Evolutionary conservation across 2,113 vertebrate genomes (phyloP), one percentile per base, ranked within the genome.

Genomic region (Elanoides forficatus): DNA sequence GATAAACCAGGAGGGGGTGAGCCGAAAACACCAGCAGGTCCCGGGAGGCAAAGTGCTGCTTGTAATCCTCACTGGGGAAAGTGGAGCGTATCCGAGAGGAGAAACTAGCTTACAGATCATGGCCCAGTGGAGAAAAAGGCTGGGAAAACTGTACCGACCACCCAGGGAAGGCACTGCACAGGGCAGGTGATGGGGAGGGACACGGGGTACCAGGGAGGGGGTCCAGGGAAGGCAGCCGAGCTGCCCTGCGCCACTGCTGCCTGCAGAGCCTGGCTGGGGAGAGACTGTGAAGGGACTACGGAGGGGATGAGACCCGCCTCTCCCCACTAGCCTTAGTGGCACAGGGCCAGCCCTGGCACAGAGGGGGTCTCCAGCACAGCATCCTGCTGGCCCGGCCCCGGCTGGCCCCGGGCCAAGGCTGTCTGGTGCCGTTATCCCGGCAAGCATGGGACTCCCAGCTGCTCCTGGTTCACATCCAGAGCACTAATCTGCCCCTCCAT

Each of bases 21-120:
- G 98, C 97, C 0, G 99, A 99, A 95, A 98, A 99, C 68, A 99
- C 99, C 88, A 96, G 97, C 86, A 99, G 90, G 96, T 99, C 99
- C 73, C 99, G 98, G 5, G 98, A 99, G 62, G 96, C 82, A 53
- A 99, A 99, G 81, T 99, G 98, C 34, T 88, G 98, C 97, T 99
- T 99, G 98, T 99, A 99, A 76, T 99, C 98, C 96, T 99, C 97
- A 0, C 99, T 99, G 97, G 6, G 66, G 36, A 96, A 76, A 90
- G 66, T 2, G n/a, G 26, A 27, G 23, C 1, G 3, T 62, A 63
- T 4, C 36, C 50, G 0, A 50, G 53, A 82, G 40, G 29, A 93
- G 22, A 79, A 58, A 63, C 4, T 66, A 47, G 19, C 14, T 70
- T 34, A 48, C 10, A 38, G 43, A 87, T 30, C 27, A 45, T 2